Conservation (phyloP, 1,140 invertebrate genomes). For the Danaus plexippus region DNA sequence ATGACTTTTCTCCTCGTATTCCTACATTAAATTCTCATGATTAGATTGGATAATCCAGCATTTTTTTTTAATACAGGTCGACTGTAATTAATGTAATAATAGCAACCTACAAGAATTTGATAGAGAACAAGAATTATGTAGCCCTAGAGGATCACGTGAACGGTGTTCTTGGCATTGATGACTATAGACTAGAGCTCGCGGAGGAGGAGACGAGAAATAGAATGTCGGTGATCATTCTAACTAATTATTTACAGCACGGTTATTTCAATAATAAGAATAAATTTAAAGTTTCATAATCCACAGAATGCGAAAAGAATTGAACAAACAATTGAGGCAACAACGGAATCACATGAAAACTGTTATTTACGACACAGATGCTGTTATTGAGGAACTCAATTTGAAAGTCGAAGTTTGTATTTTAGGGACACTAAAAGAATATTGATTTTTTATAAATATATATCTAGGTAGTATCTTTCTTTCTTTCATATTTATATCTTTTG, state of each 20-base stretch:
- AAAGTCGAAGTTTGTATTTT: constrained; percentile 41
- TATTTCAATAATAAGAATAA: neutral
- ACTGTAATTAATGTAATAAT: constrained; percentile 12
- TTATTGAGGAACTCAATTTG: constrained; percentile 34
- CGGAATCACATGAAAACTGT: constrained; percentile 47
- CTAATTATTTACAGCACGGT: neutral
- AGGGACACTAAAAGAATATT: too few species aligned
- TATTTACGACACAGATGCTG: constrained; percentile 40
- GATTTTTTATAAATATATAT: too few species aligned
- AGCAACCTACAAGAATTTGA: constrained; percentile 30
- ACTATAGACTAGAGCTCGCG: constrained; percentile 21
- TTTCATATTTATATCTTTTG: too few species aligned
- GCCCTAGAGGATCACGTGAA: constrained; percentile 23
- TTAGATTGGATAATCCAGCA: too few species aligned
- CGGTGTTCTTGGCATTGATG: constrained; percentile 20
- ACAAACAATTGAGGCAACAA: constrained; percentile 47
- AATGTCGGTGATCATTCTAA: constrained; percentile 24
- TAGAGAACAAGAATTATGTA: constrained; percentile 23
- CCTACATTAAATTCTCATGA: too few species aligned
- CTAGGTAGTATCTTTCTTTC: too few species aligned
- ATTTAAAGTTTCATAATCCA: neutral
- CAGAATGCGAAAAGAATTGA: constrained; percentile 36
- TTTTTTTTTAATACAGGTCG: constrained; percentile 16
- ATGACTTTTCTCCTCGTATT: too few species aligned
- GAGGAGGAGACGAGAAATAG: constrained; percentile 44